Conservation (phyloP, 2,797 vertebrate genomes). For the Vespertilio murinus region DNA sequence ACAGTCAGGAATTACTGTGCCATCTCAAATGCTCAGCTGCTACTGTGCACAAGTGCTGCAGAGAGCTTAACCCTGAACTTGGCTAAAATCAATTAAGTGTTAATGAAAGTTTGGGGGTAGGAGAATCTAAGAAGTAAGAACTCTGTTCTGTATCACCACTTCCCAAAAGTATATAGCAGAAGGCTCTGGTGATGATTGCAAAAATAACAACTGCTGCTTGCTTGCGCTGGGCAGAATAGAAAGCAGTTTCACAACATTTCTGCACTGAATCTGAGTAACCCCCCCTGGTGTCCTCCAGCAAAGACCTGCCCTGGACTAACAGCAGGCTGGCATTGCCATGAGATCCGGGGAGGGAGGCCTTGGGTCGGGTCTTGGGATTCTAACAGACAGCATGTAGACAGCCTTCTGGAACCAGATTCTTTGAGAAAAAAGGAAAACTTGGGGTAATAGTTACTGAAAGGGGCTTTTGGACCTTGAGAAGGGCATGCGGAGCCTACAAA, state of each 20-base stretch:
- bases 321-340: neutral
- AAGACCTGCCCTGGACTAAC: neutral
- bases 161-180: neutral
- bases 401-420: neutral
- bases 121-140: neutral
- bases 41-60: neutral
- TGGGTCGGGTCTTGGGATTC: neutral
- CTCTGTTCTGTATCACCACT: neutral
- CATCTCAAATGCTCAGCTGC: neutral
- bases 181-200: constrained; percentile 3
- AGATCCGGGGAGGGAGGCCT: neutral
- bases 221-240: neutral
- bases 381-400: neutral
- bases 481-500: constrained; percentile 19
- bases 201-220: constrained; percentile 7
- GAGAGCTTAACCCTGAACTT: neutral
- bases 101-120: neutral
- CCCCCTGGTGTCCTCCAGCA: neutral
- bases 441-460: neutral
- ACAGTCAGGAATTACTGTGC: neutral
- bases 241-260: neutral
- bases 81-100: neutral
- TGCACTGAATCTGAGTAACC: neutral
- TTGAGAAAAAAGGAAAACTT: neutral
- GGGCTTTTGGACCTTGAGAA: neutral